A percentile compares a stretch with the other conserved stretches of the same genome.
Conservation (phyloP, 2,797 vertebrate genomes). For the Lophius americanus region DNA sequence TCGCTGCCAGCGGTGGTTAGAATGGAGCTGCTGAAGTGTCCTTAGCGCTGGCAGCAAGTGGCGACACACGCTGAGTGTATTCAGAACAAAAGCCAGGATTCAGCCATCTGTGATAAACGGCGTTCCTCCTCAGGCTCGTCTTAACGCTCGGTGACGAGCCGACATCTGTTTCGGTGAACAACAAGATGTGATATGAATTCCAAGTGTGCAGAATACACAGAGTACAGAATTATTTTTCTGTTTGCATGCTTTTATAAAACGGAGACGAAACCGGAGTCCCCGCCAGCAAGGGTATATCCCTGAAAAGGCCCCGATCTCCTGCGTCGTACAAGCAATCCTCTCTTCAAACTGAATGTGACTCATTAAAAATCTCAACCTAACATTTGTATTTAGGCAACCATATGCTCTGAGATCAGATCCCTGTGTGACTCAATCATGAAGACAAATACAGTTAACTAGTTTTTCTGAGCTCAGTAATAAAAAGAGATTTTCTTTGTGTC, state of each 20-base stretch:
- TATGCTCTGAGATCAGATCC: too few relatives aligned
- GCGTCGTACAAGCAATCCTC: too few relatives aligned
- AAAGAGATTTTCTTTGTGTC: too few relatives aligned
- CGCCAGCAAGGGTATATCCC: too few relatives aligned
- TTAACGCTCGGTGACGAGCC: conserved; percentile 20
- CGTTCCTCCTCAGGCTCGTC: conserved; percentile 47
- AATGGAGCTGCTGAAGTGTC: conserved; percentile 40
- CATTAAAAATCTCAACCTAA: too few relatives aligned
- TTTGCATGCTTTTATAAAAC: neutral
- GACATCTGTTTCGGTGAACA: conserved; percentile 34
- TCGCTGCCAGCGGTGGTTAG: conserved; percentile 64
- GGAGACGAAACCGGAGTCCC: neutral
- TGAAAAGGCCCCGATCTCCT: too few relatives aligned
- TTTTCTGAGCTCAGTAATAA: too few relatives aligned
- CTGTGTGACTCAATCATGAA: too few relatives aligned
- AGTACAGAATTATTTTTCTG: neutral
- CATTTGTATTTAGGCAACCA: too few relatives aligned
- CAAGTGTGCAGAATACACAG: neutral
- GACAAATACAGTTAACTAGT: too few relatives aligned
- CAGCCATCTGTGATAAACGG: conserved; percentile 34
- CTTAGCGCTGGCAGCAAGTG: conserved; percentile 39
- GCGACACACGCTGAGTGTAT: conserved; percentile 23
- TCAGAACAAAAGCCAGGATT: conserved; percentile 29
- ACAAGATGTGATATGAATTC: conserved; percentile 7
- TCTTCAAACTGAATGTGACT: too few relatives aligned